Conservation (phyloP, 2,797 vertebrate genomes). For the Novumbra hubbsi region DNA sequence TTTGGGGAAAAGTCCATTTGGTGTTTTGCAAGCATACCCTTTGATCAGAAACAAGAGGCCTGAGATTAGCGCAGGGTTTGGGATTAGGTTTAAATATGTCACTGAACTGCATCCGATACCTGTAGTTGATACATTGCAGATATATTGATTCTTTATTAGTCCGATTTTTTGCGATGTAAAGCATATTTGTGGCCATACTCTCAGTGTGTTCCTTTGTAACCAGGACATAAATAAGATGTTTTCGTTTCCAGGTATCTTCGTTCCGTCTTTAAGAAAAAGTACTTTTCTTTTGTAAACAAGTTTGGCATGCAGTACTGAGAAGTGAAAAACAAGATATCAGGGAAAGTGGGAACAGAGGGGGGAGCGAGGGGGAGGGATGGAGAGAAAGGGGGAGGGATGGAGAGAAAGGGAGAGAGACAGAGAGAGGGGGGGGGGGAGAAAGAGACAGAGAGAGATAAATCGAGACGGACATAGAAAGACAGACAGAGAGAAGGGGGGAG, state of each 20-base stretch:
- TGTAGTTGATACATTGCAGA: no score
- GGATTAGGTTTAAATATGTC: background rate
- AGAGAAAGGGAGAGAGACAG: background rate
- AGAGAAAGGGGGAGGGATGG: background rate
- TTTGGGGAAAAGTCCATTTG: background rate
- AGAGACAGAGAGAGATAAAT: no score
- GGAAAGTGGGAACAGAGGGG: background rate
- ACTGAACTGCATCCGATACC: no score
- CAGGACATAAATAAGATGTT: slow-evolving; percentile 26
- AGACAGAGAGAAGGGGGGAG: no score
- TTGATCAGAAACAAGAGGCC: background rate
- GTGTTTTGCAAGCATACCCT: background rate
- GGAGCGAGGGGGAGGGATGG: no score
- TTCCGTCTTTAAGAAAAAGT: slow-evolving; percentile 11
- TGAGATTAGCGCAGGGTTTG: background rate
- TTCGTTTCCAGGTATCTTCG: slow-evolving; percentile 17
- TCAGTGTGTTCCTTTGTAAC: background rate
- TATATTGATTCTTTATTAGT: background rate
- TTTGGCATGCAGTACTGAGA: slow-evolving; percentile 16
- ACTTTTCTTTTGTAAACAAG: slow-evolving; percentile 25
- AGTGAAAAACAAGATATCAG: slow-evolving; percentile 16
- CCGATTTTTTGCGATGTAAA: background rate
- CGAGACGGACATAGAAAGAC: background rate
- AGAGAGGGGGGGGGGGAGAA: background rate
- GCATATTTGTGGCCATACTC: background rate